Evolutionary conservation across 1,140 invertebrate species (phyloP).

Genomic region (Belonocnema kinseyi): DNA sequence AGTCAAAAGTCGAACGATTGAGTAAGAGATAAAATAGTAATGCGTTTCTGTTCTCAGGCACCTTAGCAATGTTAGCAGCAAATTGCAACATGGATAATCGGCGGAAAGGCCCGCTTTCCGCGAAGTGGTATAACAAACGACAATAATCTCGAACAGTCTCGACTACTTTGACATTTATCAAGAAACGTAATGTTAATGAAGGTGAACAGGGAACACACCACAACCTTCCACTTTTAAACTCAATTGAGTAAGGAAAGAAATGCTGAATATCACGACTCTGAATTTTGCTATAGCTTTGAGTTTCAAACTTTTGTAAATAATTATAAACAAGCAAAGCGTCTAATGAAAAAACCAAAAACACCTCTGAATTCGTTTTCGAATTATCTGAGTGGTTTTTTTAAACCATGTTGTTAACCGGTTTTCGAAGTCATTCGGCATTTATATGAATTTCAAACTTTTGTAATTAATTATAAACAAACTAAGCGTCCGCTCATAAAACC

Average conservation of each 20-base stretch:
- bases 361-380: too few species aligned
- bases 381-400: too few species aligned
- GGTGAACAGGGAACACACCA: neutral
- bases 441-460: too few species aligned
- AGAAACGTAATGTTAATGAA: slow-evolving; percentile 15
- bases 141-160: slow-evolving; percentile 31
- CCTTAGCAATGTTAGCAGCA: neutral
- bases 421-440: too few species aligned
- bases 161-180: slow-evolving; percentile 27
- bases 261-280: slow-evolving; percentile 1
- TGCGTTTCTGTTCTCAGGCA: neutral
- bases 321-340: too few species aligned
- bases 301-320: too few species aligned
- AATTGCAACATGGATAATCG: slow-evolving; percentile 24
- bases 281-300: too few species aligned
- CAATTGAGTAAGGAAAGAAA: neutral
- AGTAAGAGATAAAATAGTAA: neutral
- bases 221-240: neutral
- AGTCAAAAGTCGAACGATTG: slow-evolving; percentile 1
- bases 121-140: neutral
- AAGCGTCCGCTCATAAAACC: too few species aligned
- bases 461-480: too few species aligned
- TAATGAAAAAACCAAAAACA: too few species aligned
- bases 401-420: too few species aligned
- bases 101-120: slow-evolving; percentile 29